phyloP scores from a whole-genome alignment of 2,888 invertebrate genomes.

The Aelia acuminata region DNA sequence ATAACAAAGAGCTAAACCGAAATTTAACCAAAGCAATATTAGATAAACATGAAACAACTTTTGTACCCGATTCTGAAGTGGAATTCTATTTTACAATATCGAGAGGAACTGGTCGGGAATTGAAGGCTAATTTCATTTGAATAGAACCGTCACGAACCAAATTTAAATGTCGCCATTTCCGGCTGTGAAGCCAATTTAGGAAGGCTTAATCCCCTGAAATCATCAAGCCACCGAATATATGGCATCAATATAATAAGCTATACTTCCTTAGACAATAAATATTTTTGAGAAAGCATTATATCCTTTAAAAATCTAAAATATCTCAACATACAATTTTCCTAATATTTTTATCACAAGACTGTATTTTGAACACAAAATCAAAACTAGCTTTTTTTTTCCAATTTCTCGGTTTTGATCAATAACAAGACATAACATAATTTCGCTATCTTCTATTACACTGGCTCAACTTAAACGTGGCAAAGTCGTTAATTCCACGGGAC shows the following conservation, averaged over 20 bases:
- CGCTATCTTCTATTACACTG: too few species aligned
- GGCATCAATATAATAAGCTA: background rate
- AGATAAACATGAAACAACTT: background rate
- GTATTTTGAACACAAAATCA: too few species aligned
- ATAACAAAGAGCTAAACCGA: background rate
- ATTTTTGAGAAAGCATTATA: too few species aligned
- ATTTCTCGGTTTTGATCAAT: too few species aligned
- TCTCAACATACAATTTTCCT: too few species aligned
- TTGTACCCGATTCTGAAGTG: background rate
- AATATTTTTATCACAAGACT: too few species aligned
- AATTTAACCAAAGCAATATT: background rate
- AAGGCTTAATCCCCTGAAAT: background rate
- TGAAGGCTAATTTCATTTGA: background rate
- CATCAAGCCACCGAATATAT: background rate
- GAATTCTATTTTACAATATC: background rate
- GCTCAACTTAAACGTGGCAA: too few species aligned
- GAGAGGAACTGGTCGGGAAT: background rate
- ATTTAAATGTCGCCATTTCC: slow-evolving; percentile 21
- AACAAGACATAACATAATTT: too few species aligned
- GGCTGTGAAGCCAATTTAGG: background rate
- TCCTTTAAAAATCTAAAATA: too few species aligned
- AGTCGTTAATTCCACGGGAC: too few species aligned
- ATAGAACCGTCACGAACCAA: background rate
- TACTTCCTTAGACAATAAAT: background rate
- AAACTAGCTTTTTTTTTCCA: too few species aligned